These are phyloP conservation scores for Zaprionus nigranus DNA, from an alignment of 1,140 invertebrate genomes.

Conservation along the genomic window DNA sequence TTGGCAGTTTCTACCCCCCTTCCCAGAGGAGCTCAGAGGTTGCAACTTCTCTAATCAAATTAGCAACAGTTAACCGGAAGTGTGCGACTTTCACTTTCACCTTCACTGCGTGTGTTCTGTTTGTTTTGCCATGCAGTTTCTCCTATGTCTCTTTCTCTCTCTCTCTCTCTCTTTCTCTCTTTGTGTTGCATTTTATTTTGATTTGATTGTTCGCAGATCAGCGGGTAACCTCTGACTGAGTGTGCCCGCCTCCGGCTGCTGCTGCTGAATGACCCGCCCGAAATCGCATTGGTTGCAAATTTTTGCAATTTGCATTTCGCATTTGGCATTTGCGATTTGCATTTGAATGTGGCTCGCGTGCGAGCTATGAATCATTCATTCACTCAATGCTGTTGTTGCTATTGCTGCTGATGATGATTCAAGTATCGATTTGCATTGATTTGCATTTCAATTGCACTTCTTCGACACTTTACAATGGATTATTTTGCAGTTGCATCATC, in stretches of 20 bases:
- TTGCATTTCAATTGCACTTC: constrained; percentile 81
- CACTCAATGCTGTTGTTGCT: constrained; percentile 15
- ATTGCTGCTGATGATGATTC: constrained; percentile 65
- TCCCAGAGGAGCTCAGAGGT: constrained; percentile 2
- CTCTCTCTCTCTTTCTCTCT: constrained; percentile 46
- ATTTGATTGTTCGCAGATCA: constrained; percentile 76
- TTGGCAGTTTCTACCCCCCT: neutral
- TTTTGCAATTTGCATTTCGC: constrained; percentile 51
- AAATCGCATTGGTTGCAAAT: constrained; percentile 50
- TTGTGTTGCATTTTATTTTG: constrained; percentile 74
- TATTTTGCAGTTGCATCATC: constrained; percentile 69
- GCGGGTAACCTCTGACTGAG: constrained; percentile 40
- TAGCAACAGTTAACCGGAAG: constrained; percentile 78
- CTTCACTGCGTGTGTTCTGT: constrained; percentile 5
- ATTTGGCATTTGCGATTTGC: constrained; percentile 63
- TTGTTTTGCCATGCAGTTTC: neutral
- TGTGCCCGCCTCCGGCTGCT: neutral
- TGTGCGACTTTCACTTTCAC: constrained; percentile 48
- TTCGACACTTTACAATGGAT: constrained; percentile 82
- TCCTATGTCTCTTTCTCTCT: constrained; percentile 37
- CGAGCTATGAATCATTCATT: constrained; percentile 79
- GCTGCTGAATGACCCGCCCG: constrained; percentile 18
- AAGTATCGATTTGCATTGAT: constrained; percentile 82
- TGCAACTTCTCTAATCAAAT: constrained; percentile 74
- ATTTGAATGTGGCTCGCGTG: constrained; percentile 75